These are phyloP conservation scores for Phaethornis superciliosus DNA, from an alignment of 2,113 vertebrate genomes.

Conservation along the genomic window DNA sequence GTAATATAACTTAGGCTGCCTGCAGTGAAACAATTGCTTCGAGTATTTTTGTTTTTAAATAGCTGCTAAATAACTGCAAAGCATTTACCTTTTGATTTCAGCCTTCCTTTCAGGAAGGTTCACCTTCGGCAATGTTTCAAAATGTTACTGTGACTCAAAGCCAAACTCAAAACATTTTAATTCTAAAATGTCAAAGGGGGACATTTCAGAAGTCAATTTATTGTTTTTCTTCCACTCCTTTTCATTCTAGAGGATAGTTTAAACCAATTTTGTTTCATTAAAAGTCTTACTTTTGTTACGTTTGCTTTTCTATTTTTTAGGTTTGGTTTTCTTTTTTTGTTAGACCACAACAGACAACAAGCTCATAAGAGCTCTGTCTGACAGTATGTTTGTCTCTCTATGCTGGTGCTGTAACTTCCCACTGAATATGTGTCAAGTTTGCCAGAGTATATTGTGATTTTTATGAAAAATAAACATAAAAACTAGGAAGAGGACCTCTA, in stretches of 20 bases:
- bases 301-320: background rate
- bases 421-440: background rate
- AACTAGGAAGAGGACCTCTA: background rate
- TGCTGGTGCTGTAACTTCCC: background rate
- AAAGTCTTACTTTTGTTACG: background rate
- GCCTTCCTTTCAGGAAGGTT: background rate
- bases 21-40: background rate
- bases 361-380: background rate
- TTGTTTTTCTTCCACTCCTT: background rate
- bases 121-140: background rate
- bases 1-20: background rate
- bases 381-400: background rate
- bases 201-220: background rate
- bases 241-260: background rate
- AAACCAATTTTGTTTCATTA: background rate
- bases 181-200: background rate
- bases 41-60: background rate
- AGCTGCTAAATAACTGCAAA: background rate
- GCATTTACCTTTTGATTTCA: background rate
- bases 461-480: background rate
- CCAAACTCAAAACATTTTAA: background rate
- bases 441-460: background rate
- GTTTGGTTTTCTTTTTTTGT: background rate
- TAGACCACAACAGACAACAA: background rate
- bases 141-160: background rate